phyloP scores from a whole-genome alignment of 2,113 vertebrate genomes.

The Ameiurus melas region DNA sequence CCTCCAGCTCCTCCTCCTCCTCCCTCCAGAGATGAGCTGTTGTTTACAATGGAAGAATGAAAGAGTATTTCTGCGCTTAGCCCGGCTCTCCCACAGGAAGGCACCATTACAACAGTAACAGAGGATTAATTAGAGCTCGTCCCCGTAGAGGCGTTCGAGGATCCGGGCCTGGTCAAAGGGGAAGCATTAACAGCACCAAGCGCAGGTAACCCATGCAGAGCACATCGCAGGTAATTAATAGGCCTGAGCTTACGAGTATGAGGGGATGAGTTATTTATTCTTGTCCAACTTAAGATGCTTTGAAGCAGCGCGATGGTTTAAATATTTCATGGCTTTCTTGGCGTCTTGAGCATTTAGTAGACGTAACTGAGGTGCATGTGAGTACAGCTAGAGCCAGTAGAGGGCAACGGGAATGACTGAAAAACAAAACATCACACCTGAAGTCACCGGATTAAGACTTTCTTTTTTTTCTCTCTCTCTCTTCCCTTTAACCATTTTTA shows the following conservation, averaged over 20 bases:
- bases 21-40: constrained; percentile 68
- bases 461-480: too few relatives aligned
- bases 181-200: constrained; percentile 72
- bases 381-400: constrained; percentile 38
- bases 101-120: constrained; percentile 90
- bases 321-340: constrained; percentile 54
- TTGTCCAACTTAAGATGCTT: constrained; percentile 66
- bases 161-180: constrained; percentile 74
- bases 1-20: constrained; percentile 56
- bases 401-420: constrained; percentile 22
- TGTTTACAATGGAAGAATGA: constrained; percentile 93
- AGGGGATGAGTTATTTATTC: constrained; percentile 67
- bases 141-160: constrained; percentile 79
- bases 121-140: constrained; percentile 93
- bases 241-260: constrained; percentile 61
- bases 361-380: constrained; percentile 15
- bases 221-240: constrained; percentile 71
- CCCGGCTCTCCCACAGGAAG: constrained; percentile 78
- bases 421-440: not conserved
- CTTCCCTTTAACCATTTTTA: not conserved
- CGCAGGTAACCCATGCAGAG: constrained; percentile 69
- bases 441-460: not conserved
- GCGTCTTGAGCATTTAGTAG: constrained; percentile 35
- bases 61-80: constrained; percentile 86
- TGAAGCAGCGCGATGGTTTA: constrained; percentile 46